phyloP scores from a whole-genome alignment of 2,797 vertebrate species.

The Pempheris klunzingeri region DNA sequence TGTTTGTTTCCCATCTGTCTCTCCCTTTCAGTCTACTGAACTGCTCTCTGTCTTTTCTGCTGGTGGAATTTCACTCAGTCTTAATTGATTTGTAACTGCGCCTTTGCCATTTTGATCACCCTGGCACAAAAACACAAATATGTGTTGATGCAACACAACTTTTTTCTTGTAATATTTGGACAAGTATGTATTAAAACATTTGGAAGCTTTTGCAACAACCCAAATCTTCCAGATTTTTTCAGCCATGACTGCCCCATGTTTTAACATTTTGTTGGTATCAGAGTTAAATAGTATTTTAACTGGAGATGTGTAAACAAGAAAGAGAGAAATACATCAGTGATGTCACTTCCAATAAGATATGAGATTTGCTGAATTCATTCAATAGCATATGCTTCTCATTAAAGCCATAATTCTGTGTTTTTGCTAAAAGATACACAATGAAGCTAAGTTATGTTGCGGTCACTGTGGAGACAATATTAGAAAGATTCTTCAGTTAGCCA shows the following conservation, averaged over 20 bases:
- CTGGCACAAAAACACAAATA: conserved; percentile 55
- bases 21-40: conserved; percentile 58
- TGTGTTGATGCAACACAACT: conserved; percentile 58
- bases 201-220: conserved; percentile 36
- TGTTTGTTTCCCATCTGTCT: conserved; percentile 79
- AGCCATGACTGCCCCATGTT: conserved; percentile 19
- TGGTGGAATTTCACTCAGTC: conserved; percentile 64
- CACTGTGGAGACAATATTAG: background rate
- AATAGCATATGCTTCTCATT: conserved; percentile 2
- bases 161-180: conserved; percentile 53
- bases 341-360: conserved; percentile 5
- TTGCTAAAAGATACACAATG: background rate
- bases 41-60: conserved; percentile 59
- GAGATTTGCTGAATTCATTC: conserved; percentile 8
- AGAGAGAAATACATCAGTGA: conserved; percentile 10
- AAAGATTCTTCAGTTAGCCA: background rate
- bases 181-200: conserved; percentile 35
- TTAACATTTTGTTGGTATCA: conserved; percentile 21
- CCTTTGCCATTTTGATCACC: conserved; percentile 64
- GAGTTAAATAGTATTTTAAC: conserved; percentile 10
- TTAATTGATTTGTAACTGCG: conserved; percentile 75
- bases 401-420: background rate
- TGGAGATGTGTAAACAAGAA: conserved; percentile 23
- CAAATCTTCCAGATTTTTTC: conserved; percentile 32
- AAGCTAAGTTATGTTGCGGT: background rate